Evolutionary conservation across 2,797 vertebrate species (phyloP), one percentile per base, ranked within the genome.

Genomic region (Ispidina picta): DNA sequence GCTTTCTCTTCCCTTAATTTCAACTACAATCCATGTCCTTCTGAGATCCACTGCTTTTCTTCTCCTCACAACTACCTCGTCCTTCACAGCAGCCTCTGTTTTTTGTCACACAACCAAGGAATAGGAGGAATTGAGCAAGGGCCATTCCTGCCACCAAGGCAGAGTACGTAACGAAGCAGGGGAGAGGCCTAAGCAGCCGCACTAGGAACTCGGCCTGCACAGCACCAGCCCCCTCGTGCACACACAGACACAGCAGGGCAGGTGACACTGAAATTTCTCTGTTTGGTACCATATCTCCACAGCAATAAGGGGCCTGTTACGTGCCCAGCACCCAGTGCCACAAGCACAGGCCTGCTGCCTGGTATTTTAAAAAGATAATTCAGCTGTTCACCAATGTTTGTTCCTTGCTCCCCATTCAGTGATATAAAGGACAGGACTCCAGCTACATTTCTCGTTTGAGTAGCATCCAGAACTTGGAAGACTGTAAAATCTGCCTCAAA

Each of bases 241-340:
- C 59, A 43, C 26, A 52, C 12, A 31, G 48, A 2, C 39, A 15
- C 58, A 14, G 39, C 72, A 59, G 70, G 37, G 1, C 76, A 68
- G 72, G 15, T 2, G 21, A 19, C 3, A 23, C 17, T 0, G 0
- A 58, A 55, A 28, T 51, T 22, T 48, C 19, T 22, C n/a, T 48
- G 4, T 23, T 37, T 35, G 26, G 26, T 76, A 54, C 39, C 2
- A 0, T 4, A 41, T 3, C 46, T 20, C 46, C 15, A 12, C 0
- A 1, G 58, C 28, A 31, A 41, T 22, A 89, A 72, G 18, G 22
- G 22, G 33, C 26, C 39, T 49, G 18, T 8, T 59, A 9, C 12
- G n/a, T 26, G 31, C 22, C 15, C 33, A 39, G 29, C 44, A 44
- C 15, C 1, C 46, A 16, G 5, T 29, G n/a, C 35, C 64, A 5